Evolutionary conservation across 1,140 invertebrate species (phyloP), one percentile per base, ranked within the genome.

Genomic region (Nephotettix cincticeps): DNA sequence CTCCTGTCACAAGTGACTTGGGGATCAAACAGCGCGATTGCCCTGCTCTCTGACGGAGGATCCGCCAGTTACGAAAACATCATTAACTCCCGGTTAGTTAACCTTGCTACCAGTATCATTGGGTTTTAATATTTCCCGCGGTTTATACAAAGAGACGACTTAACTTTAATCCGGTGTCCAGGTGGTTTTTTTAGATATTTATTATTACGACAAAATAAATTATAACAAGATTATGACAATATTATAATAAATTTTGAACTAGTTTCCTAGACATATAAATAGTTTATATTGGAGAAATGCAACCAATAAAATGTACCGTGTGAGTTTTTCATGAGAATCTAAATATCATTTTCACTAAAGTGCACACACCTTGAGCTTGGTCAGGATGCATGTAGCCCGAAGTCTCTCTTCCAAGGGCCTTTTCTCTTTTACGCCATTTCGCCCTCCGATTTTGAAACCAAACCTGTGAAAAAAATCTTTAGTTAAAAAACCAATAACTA

Each of bases 391-490:
- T 84, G 78, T 90, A 91, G n/a, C 84, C 81, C 66, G 84, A 84
- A 30, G 87, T 88, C 75, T 91, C 90, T 72, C 89, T 82, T 13
- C 90, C 77, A 19, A 91, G 79, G 1, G 91, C 90, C 80, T 96
- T 97, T 81, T 97, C 95, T 70, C 94, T 86, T 82, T 97, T 97
- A 66, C 96, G 86, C 93, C 94, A 96, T 83, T 97, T 98, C 0
- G 95, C 96, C 63, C 96, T 85, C 14, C 96, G 85, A 82, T 98
- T 98, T 86, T 98, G 95, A 83, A 98, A 98, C 96, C 96, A 97
- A 13, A 98, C 95, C 94, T 96, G 84, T n/a, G n/a, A 86, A 71
- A 40, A 84, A 75, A 76, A 77, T 76, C 76, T 70, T 89, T 56
- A 51, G 21, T 51, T 23, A 0, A 29, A 29, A 28, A 51, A 47